A percentile compares a stretch with the other conserved stretches of the same genome.
Evolutionary conservation across 2,113 vertebrate genomes (phyloP).

Genomic region (Tragelaphus buxtoni): DNA sequence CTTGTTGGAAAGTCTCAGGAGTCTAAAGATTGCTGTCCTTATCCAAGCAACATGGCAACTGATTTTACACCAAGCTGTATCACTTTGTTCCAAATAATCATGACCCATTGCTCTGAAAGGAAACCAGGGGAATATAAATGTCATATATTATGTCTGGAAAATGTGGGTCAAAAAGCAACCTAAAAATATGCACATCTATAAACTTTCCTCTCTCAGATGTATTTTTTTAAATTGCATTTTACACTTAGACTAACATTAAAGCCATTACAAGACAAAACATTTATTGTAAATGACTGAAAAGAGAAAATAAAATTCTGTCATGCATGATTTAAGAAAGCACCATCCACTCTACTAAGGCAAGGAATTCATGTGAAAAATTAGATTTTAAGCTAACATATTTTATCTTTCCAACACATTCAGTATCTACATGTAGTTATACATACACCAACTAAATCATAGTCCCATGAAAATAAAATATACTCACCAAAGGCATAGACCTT

Average conservation of each 20-base stretch:
- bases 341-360: constrained; percentile 19
- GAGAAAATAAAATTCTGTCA: constrained; percentile 47
- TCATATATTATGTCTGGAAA: neutral
- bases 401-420: constrained; percentile 40
- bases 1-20: neutral
- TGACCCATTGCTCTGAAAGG: neutral
- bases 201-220: neutral
- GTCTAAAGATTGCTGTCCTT: neutral
- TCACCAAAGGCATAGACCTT: constrained; percentile 32
- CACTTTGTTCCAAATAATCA: constrained; percentile 14
- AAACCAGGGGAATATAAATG: neutral
- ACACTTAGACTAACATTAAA: neutral
- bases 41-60: neutral
- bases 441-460: neutral
- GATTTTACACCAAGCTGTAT: neutral
- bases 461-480: constrained; percentile 59
- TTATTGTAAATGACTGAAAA: constrained; percentile 45
- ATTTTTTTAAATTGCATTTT: constrained; percentile 21
- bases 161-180: neutral
- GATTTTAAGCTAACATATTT: constrained; percentile 64
- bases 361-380: constrained; percentile 65
- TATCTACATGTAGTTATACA: constrained; percentile 29
- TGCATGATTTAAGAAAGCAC: constrained; percentile 44
- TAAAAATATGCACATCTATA: neutral
- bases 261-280: constrained; percentile 49